Evolutionary conservation across 2,113 vertebrate species (phyloP), one percentile per base, ranked within the genome.

Genomic region (Atractosteus spatula): DNA sequence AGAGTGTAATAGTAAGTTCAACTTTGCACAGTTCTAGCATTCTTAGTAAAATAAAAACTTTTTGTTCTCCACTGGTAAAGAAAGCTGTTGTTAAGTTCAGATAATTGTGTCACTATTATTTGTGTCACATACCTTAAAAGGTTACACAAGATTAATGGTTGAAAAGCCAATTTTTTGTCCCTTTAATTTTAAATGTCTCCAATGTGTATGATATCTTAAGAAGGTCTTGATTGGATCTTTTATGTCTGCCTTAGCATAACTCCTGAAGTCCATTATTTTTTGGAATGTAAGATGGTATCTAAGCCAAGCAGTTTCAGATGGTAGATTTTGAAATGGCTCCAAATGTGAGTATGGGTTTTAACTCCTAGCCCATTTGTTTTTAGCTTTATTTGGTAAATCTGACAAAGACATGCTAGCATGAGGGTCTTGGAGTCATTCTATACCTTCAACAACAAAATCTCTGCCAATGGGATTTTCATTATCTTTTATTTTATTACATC

Each of bases 251-350:
- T 78, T 66, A 67, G 68, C 70, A 79, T 78, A 84, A 78, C 77
- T 80, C 65, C 76, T 61, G 66, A 81, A 79, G 82, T 81, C 73
- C 77, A 70, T 74, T 82, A 80, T 72, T 80, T 72, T 70, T 51
- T 78, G 80, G 81, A 84, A 81, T 84, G 80, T 77, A 71, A 65
- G 87, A 86, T 82, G 71, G 74, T 83, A 90, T 89, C 86, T 82
- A 57, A 42, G 76, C 71, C 82, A 76, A 85, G 56, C 71, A 55
- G 74, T 86, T 81, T 89, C 86, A 80, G 81, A 84, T 72, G 80
- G 71, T 14, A 71, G 79, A 68, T 71, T 68, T 77, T 66, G 76
- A 85, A 87, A 85, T 78, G 71, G 67, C 88, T 88, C 86, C 84
- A 89, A 86, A 89, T 85, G 84, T 76, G 69, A 3, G 74, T 71